phyloP scores from a whole-genome alignment of 2,113 vertebrate genomes.

The Triplophysa dalaica region DNA sequence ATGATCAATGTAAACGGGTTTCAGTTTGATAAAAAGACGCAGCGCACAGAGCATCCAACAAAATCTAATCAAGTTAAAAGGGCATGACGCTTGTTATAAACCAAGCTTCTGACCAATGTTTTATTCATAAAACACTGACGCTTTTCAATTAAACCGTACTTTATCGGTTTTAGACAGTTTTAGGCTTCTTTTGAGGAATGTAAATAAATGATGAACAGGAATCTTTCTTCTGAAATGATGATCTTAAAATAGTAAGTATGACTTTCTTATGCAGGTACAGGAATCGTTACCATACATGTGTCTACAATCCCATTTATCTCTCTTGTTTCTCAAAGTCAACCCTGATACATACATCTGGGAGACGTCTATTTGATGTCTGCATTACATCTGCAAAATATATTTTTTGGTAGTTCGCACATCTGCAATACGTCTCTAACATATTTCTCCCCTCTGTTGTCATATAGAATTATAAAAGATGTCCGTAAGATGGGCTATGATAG shows the following conservation, averaged over 20 bases:
- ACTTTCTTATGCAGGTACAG: no score
- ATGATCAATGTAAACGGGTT: conserved; percentile 37
- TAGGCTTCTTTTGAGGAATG: neutral
- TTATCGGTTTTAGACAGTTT: neutral
- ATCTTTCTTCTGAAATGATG: neutral
- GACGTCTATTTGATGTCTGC: no score
- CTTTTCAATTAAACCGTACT: neutral
- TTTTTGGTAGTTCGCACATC: no score
- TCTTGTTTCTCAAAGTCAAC: no score
- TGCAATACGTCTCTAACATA: no score
- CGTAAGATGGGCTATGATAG: no score
- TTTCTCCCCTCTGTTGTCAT: no score
- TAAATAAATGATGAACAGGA: neutral
- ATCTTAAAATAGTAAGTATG: neutral
- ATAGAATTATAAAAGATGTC: no score
- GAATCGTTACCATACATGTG: no score
- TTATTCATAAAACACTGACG: conserved; percentile 27
- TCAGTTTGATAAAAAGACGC: conserved; percentile 25
- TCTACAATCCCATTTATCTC: no score
- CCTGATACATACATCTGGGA: no score
- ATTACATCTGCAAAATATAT: no score
- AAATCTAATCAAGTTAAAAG: conserved; percentile 38
- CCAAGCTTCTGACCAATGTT: conserved; percentile 25
- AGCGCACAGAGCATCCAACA: conserved; percentile 2
- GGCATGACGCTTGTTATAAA: conserved; percentile 23